Conservation (phyloP, 2,888 invertebrate species). For the Augiades crinisus region DNA sequence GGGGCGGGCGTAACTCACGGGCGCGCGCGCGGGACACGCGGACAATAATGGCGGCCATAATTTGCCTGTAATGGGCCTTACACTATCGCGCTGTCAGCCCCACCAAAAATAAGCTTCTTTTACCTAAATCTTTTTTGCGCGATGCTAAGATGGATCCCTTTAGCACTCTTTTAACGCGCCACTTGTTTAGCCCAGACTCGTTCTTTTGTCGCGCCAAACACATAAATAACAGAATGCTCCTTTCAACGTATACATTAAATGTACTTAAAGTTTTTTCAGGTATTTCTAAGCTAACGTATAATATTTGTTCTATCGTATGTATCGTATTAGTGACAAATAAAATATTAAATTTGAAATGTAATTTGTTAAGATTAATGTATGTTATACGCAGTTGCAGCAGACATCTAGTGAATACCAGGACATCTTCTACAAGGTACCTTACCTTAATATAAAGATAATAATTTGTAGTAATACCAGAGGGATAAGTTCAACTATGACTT, state of each 20-base stretch:
- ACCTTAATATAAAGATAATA: no score
- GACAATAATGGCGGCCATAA: slow-evolving; percentile 75
- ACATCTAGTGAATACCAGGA: no score
- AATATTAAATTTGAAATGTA: no score
- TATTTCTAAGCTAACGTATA: no score
- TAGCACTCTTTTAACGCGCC: slow-evolving; percentile 35
- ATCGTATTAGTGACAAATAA: no score
- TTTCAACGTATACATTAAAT: slow-evolving; percentile 8
- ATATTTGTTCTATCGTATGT: no score
- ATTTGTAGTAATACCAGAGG: no score
- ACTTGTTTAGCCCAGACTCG: slow-evolving; percentile 25
- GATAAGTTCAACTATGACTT: no score
- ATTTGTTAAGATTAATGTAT: no score
- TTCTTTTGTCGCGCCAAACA: slow-evolving; percentile 25
- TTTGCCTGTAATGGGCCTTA: slow-evolving; percentile 78
- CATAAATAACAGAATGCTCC: slow-evolving; percentile 19
- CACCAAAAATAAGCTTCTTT: slow-evolving; percentile 71
- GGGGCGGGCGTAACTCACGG: slow-evolving; percentile 65
- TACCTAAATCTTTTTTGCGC: slow-evolving; percentile 42
- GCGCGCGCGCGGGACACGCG: slow-evolving; percentile 65
- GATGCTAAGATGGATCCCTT: slow-evolving; percentile 48
- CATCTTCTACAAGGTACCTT: no score
- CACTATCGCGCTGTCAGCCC: slow-evolving; percentile 77
- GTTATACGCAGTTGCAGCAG: no score
- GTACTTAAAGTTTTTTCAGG: not conserved